Conservation (phyloP, 1,140 invertebrate genomes). For the Lasaia peninsularis region DNA sequence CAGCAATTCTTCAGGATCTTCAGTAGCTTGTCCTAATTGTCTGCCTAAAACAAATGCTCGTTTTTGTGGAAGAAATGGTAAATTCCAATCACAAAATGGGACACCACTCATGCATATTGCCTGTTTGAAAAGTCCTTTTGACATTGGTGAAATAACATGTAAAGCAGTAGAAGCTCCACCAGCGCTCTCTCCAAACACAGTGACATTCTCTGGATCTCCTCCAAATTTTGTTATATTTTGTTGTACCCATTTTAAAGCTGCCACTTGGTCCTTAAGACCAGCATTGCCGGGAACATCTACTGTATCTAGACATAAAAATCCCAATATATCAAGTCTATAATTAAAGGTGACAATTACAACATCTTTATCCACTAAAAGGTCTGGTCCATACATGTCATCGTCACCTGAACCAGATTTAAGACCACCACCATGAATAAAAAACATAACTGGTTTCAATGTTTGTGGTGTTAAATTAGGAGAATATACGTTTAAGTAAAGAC, state of each 20-base stretch:
- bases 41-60: constrained; percentile 41
- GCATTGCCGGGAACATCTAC: constrained; percentile 62
- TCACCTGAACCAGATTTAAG: constrained; percentile 50
- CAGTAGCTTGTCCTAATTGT: constrained; percentile 34
- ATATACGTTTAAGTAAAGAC: constrained; percentile 68
- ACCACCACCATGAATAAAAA: constrained; percentile 76
- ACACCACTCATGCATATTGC: constrained; percentile 49
- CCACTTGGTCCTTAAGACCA: constrained; percentile 55
- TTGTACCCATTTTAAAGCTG: constrained; percentile 52
- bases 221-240: constrained; percentile 79
- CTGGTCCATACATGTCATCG: constrained; percentile 75
- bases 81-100: constrained; percentile 35
- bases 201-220: constrained; percentile 84
- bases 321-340: constrained; percentile 82
- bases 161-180: constrained; percentile 72
- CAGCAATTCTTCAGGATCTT: constrained; percentile 21
- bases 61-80: constrained; percentile 31
- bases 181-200: constrained; percentile 86
- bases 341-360: constrained; percentile 84
- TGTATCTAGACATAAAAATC: constrained; percentile 74
- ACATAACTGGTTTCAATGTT: constrained; percentile 58
- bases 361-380: constrained; percentile 80
- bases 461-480: constrained; percentile 42
- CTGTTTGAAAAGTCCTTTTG: constrained; percentile 51
- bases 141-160: constrained; percentile 61